Conservation (phyloP, 1,140 invertebrate species). For the Odontomachus brunneus region DNA sequence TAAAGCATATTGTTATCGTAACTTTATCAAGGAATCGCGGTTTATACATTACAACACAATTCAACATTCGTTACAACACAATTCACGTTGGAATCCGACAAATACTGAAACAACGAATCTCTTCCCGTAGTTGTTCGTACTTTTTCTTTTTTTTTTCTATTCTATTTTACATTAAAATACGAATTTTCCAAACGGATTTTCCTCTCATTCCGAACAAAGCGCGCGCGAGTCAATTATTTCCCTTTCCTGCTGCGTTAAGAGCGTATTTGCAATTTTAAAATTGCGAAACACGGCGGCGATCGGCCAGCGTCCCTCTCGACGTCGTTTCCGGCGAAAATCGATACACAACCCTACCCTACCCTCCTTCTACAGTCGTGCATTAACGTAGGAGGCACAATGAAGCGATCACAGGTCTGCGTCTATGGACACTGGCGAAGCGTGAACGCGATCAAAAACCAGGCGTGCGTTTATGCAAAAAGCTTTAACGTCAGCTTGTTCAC, state of each 20-base stretch:
- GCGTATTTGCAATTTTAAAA: slow-evolving; percentile 33
- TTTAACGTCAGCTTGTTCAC: slow-evolving; percentile 70
- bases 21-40: too few relatives aligned
- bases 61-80: too few relatives aligned
- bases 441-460: slow-evolving; percentile 54
- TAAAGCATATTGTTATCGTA: too few relatives aligned
- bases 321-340: slow-evolving; percentile 49
- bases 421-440: slow-evolving; percentile 50
- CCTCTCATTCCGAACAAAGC: neutral
- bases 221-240: slow-evolving; percentile 16
- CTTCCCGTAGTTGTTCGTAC: too few relatives aligned
- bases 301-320: neutral
- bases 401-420: slow-evolving; percentile 44
- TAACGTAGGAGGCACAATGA: slow-evolving; percentile 47
- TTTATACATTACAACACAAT: too few relatives aligned
- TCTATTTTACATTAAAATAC: neutral
- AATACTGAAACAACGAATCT: too few relatives aligned
- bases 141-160: too few relatives aligned
- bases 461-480: slow-evolving; percentile 68
- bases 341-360: slow-evolving; percentile 6
- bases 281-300: slow-evolving; percentile 11
- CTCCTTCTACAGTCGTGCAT: slow-evolving; percentile 26
- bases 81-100: too few relatives aligned
- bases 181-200: neutral
- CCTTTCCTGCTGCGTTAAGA: neutral